A percentile compares a stretch with the other conserved stretches of the same genome.
Evolutionary conservation across 2,113 vertebrate genomes (phyloP).

Genomic region (Planiliza haematocheilus): DNA sequence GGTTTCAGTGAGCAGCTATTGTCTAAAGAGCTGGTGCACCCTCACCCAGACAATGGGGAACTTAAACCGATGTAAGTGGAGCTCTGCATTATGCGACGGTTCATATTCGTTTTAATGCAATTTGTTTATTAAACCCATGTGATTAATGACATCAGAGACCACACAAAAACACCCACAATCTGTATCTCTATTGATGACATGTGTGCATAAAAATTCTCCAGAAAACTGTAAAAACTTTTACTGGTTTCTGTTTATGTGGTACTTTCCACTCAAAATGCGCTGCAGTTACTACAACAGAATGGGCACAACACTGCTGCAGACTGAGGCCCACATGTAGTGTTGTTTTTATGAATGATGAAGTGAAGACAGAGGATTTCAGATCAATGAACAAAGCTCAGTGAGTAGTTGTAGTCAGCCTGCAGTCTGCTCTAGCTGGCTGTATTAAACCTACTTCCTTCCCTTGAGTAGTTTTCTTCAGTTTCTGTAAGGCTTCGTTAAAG

Average conservation of each 20-base stretch:
- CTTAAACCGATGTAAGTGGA: conserved; percentile 63
- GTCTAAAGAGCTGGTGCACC: conserved; percentile 72
- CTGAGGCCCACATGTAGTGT: conserved; percentile 1
- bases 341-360: conserved; percentile 47
- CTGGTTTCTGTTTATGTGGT: conserved; percentile 27
- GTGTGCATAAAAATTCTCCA: conserved; percentile 36
- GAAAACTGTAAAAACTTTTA: conserved; percentile 42
- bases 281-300: conserved; percentile 6
- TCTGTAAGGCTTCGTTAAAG: not conserved
- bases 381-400: conserved; percentile 39
- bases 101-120: conserved; percentile 37
- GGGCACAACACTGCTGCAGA: not conserved
- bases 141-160: conserved; percentile 14
- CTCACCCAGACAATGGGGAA: conserved; percentile 72
- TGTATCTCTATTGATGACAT: conserved; percentile 17
- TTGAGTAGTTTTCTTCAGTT: not conserved
- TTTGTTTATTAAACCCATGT: conserved; percentile 20
- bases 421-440: not conserved
- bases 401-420: not conserved
- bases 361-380: conserved; percentile 21
- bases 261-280: conserved; percentile 6
- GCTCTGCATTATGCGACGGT: conserved; percentile 43
- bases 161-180: conserved; percentile 17
- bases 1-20: conserved; percentile 77
- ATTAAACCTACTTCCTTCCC: not conserved